Evolutionary conservation across 2,797 vertebrate genomes (phyloP), one percentile per base, ranked within the genome.

Genomic region (Muscicapa comitata): DNA sequence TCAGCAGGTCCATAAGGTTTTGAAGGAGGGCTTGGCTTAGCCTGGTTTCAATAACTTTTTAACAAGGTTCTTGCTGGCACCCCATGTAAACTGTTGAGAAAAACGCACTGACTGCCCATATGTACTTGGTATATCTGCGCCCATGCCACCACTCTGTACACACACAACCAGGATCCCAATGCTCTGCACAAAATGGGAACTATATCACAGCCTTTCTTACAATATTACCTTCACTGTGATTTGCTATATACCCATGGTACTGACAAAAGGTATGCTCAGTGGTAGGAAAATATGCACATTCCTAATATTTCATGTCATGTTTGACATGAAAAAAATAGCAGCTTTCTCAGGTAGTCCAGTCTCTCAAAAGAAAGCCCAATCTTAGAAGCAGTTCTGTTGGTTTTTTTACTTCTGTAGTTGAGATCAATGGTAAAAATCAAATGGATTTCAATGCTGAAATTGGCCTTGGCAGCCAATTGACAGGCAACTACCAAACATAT

Each of bases 101-200:
- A 90, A 71, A 67, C 7, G 38, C 5, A 63, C 21, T 31, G 51
- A 51, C 38, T 76, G 67, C 35, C 18, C 43, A 4, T 17, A 51
- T 3, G n/a, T 43, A 29, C 24, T 43, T 1, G 0, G 26, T 33
- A 2, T 10, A 77, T 38, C 37, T 31, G 17, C 0, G 0, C 35
- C 26, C n/a, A 17, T 3, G 12, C 0, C 0, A 6, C 33, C 80
- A n/a, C 31, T 31, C 33, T 26, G 7, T 16, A 33, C 10, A 29
- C 0, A 5, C n/a, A 33, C 57, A 61, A 3, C 20, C 59, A 35
- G 29, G 38, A 79, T 47, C 12, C 35, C 68, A 80, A 29, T 0
- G 2, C 45, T 29, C 33, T 2, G 5, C 42, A 72, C 37, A 45
- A 53, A 47, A 40, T 2, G 35, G 42, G 31, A 82, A 57, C 53